Conservation (phyloP, 2,113 vertebrate genomes). For the Labeo catla region DNA sequence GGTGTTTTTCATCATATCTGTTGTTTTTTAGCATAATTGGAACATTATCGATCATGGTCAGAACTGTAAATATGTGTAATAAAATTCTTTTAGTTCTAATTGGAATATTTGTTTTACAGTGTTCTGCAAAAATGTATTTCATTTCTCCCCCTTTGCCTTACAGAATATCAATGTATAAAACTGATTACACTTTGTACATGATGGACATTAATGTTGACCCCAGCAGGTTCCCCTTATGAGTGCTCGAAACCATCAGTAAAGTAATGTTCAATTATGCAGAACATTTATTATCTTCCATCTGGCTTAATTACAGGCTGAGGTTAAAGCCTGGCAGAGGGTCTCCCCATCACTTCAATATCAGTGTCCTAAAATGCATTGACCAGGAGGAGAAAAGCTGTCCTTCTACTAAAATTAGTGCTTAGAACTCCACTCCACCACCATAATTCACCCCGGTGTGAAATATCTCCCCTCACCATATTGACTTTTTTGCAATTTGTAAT, state of each 20-base stretch:
- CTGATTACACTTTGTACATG: conserved; percentile 64
- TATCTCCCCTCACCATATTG: conserved; percentile 87
- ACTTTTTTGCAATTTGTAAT: conserved; percentile 84
- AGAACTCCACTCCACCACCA: conserved; percentile 87
- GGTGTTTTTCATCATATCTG: neutral
- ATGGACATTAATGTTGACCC: conserved; percentile 72
- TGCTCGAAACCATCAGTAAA: conserved; percentile 79
- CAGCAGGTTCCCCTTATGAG: conserved; percentile 61
- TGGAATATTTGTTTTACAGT: neutral
- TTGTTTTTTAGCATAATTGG: neutral
- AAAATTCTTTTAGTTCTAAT: neutral
- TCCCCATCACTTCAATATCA: conserved; percentile 95
- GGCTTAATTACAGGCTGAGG: conserved; percentile 84
- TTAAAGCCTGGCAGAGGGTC: conserved; percentile 83
- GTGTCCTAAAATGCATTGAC: conserved; percentile 90
- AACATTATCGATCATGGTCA: neutral
- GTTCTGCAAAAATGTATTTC: neutral
- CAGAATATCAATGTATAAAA: conserved; percentile 69
- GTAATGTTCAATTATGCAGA: conserved; percentile 87
- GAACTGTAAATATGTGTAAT: neutral
- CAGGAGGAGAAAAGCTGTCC: conserved; percentile 84
- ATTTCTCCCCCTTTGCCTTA: conserved; percentile 66
- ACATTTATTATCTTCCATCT: conserved; percentile 86
- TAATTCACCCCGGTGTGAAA: conserved; percentile 86
- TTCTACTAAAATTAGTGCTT: conserved; percentile 86